phyloP scores from a whole-genome alignment of 1,140 invertebrate genomes.

The Tetranychus cinnabarinus region DNA sequence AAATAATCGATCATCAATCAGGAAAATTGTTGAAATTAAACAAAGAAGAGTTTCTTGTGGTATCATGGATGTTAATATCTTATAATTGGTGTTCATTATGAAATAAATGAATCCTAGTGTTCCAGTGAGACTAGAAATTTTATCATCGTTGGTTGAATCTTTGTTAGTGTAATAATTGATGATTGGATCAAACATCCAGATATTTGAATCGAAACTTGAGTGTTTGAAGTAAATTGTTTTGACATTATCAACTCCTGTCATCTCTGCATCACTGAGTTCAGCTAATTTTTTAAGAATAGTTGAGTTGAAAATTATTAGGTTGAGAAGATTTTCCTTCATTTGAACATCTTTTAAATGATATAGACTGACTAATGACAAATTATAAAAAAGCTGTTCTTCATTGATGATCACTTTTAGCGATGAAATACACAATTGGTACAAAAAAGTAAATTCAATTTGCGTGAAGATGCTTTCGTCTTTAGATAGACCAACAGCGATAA shows the following conservation, averaged over 20 bases:
- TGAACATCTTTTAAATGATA: conserved; percentile 35
- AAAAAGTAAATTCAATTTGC: neutral
- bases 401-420: neutral
- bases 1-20: conserved; percentile 1
- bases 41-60: neutral
- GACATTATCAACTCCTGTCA: neutral
- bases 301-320: neutral
- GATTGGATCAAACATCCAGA: conserved; percentile 9
- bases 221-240: conserved; percentile 1
- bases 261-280: neutral
- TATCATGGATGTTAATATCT: neutral
- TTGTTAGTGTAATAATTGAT: neutral
- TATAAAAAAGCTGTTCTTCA: neutral
- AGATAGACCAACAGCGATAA: no score
- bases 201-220: neutral
- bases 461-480: neutral
- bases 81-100: neutral
- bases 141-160: neutral
- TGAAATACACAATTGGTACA: neutral
- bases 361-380: conserved; percentile 68
- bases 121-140: neutral
- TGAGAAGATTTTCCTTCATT: neutral
- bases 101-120: neutral
- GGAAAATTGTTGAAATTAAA: conserved; percentile 1
- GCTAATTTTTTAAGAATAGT: neutral